These are phyloP conservation scores for Xiphophorus birchmanni DNA, from an alignment of 2,797 vertebrate species.

Conservation along the genomic window DNA sequence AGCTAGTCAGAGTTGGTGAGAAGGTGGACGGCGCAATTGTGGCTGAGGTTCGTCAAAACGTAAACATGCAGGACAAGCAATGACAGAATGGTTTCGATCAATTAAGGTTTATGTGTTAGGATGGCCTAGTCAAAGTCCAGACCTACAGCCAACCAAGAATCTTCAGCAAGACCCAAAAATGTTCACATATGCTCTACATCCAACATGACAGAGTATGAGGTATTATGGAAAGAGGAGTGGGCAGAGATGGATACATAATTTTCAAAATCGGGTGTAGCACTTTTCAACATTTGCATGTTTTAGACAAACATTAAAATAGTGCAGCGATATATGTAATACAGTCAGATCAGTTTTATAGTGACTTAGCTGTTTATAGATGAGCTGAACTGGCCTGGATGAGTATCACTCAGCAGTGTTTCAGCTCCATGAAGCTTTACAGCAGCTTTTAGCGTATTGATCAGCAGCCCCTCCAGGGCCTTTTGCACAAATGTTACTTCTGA, in stretches of 20 bases:
- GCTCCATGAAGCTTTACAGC: constrained; percentile 12
- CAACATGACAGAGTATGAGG: not conserved
- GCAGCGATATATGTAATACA: not conserved
- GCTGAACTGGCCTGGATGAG: not conserved
- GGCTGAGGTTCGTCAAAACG: not conserved
- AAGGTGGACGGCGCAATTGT: not conserved
- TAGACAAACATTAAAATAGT: not conserved
- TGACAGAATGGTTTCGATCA: not conserved
- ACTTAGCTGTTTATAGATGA: not conserved
- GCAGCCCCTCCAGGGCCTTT: not conserved
- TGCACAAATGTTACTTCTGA: not conserved
- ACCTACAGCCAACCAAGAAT: not conserved
- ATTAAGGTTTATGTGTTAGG: not conserved
- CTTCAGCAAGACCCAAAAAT: not conserved
- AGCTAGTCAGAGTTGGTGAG: not conserved
- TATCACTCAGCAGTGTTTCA: not conserved
- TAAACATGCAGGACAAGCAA: not conserved
- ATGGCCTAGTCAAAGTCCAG: not conserved
- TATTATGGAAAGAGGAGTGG: not conserved
- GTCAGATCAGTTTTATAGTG: not conserved
- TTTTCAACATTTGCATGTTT: not conserved
- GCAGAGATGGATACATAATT: not conserved
- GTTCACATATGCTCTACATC: not conserved
- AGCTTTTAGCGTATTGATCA: constrained; percentile 32
- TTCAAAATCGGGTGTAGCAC: not conserved